Evolutionary conservation across 2,888 invertebrate species (phyloP).

Genomic region (Invenusta paracnida): DNA sequence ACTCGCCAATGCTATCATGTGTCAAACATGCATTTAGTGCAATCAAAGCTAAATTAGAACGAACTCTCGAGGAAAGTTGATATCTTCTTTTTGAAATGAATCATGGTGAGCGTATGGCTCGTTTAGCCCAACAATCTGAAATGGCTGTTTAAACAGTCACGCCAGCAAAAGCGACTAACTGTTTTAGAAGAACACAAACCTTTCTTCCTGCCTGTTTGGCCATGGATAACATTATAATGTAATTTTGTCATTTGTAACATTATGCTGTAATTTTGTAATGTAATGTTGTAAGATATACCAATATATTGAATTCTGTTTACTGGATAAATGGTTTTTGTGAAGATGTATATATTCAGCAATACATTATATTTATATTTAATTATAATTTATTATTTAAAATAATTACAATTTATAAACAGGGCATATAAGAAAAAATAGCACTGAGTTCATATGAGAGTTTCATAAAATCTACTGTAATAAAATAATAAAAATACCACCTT

Average conservation of each 20-base stretch:
- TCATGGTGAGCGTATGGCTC: constrained; percentile 13
- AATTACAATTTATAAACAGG: not conserved
- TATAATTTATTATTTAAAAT: not conserved
- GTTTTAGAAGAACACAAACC: not conserved
- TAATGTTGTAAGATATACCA: not conserved
- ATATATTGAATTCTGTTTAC: not conserved
- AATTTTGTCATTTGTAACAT: not conserved
- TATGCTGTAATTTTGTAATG: not conserved
- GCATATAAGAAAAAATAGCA: not conserved
- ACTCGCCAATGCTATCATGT: not conserved
- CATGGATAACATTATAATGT: not conserved
- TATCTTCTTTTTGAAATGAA: not conserved
- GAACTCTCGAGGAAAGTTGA: not conserved
- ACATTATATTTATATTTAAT: not conserved
- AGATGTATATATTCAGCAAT: not conserved
- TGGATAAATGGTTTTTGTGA: not conserved
- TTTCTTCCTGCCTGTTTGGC: not conserved
- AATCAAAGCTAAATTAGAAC: not conserved
- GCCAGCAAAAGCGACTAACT: not conserved
- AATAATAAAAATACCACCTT: not conserved
- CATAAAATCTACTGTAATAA: not conserved
- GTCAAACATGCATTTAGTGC: not conserved
- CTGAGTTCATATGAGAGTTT: not conserved
- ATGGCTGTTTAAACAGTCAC: not conserved
- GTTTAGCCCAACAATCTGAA: not conserved